Evolutionary conservation across 2,888 invertebrate species (phyloP), one percentile per base, ranked within the genome.

Genomic region (Phengaris alcon): DNA sequence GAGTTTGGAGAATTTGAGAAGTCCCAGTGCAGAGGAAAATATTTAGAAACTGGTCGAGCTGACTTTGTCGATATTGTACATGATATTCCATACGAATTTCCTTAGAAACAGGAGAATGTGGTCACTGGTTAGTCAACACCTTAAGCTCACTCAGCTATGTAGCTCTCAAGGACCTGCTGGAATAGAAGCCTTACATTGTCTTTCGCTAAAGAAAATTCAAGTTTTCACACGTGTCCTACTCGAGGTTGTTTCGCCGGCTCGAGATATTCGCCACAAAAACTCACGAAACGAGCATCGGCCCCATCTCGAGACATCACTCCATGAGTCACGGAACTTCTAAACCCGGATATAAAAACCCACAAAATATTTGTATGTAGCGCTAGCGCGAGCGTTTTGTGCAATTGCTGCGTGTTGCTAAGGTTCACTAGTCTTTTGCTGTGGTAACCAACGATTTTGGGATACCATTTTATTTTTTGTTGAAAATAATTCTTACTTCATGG

Each of bases 251-350:
- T 22, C 59, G 59, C 15, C 64, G 64, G 9, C 52, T 12, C 52
- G 35, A 44, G 35, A 44, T 64, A 9, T 64, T 64, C 64, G 64
- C 64, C 64, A 44, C 35, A 5, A 64, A 64, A 64, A 64, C 64
- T 64, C 64, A 64, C 64, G 35, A 64, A 64, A 64, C 64, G 64
- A 64, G 59, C 22, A 64, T 12, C 35, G 59, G 64, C 8, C 64
- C 35, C 35, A 44, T 6, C 64, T 64, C 13, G 64, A 64, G 64
- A 64, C 64, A 12, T 64, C 64, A 64, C 59, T 64, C 64, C 64
- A 64, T 35, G 35, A 44, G 64, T 35, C 64, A 35, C 6, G 12
- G 64, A 64, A 64, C 59, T 22, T 7, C 22, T 35, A 59, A 22
- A 10, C 64, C 35, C 35, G 64, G 35, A 3, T 35, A 5, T 44